These are phyloP conservation scores for Popillia japonica DNA, from an alignment of 1,140 invertebrate genomes.

Conservation along the genomic window DNA sequence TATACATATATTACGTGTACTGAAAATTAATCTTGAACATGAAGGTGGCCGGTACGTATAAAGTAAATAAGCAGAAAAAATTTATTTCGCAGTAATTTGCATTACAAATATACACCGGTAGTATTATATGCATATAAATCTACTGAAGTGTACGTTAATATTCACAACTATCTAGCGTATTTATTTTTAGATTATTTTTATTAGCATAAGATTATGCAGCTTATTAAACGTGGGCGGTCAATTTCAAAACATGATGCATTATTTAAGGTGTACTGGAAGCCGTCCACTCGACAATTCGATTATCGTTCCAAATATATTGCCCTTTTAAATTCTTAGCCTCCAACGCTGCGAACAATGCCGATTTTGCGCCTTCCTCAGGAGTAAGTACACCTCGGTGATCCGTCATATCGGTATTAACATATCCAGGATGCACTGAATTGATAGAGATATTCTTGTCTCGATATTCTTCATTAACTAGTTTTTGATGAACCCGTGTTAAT, in stretches of 20 bases:
- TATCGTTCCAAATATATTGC: slow-evolving; percentile 60
- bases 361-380: slow-evolving; percentile 68
- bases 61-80: slow-evolving; percentile 23
- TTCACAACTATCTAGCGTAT: not conserved
- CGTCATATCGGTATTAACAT: slow-evolving; percentile 77
- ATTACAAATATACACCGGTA: slow-evolving; percentile 26
- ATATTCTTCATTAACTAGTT: slow-evolving; percentile 63
- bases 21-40: slow-evolving; percentile 3
- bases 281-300: slow-evolving; percentile 57
- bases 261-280: slow-evolving; percentile 18
- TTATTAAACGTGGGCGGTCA: slow-evolving; percentile 3
- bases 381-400: slow-evolving; percentile 69
- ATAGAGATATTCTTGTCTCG: slow-evolving; percentile 65
- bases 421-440: slow-evolving; percentile 71
- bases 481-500: slow-evolving; percentile 69
- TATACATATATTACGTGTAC: not conserved
- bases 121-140: slow-evolving; percentile 21
- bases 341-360: slow-evolving; percentile 59
- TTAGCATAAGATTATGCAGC: too few species aligned
- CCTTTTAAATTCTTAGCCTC: slow-evolving; percentile 59
- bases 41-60: not conserved
- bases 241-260: not conserved
- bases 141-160: not conserved
- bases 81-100: slow-evolving; percentile 26
- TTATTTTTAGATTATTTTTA: slow-evolving; percentile 24